phyloP scores from a whole-genome alignment of 2,888 invertebrate genomes.

The Pharmacophagus antenor region DNA sequence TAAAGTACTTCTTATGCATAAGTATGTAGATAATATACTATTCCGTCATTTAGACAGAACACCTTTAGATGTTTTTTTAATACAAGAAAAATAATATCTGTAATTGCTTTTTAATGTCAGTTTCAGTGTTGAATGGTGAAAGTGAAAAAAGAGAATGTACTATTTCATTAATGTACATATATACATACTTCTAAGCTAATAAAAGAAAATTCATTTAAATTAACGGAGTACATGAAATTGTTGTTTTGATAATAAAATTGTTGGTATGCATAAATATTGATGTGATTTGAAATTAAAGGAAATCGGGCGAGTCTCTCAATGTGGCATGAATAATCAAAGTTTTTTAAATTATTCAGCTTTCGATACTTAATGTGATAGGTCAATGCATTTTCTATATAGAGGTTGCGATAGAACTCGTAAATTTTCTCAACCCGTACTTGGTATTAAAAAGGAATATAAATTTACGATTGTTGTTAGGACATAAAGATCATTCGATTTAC shows the following conservation, averaged over 20 bases:
- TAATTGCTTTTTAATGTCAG: too few species aligned
- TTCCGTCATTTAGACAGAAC: too few species aligned
- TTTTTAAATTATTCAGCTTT: constrained; percentile 24
- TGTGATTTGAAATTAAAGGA: constrained; percentile 17
- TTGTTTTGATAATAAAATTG: not conserved
- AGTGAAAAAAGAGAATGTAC: not conserved
- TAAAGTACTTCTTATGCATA: too few species aligned
- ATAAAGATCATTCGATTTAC: not conserved
- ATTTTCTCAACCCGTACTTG: not conserved
- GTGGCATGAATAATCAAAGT: constrained; percentile 23
- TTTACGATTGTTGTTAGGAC: not conserved
- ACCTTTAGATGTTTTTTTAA: too few species aligned
- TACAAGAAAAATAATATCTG: too few species aligned
- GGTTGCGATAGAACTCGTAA: not conserved
- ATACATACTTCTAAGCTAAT: not conserved
- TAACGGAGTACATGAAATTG: not conserved
- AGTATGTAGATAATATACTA: too few species aligned
- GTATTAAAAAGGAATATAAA: not conserved
- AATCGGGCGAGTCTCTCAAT: constrained; percentile 19
- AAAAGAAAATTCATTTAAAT: not conserved
- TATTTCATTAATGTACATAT: not conserved
- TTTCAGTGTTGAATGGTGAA: too few species aligned
- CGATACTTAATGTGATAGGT: constrained; percentile 10
- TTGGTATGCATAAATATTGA: constrained; percentile 6
- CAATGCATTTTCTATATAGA: constrained; percentile 17